These are phyloP conservation scores for Falco rusticolus DNA, from an alignment of 2,797 vertebrate genomes.

Conservation along the genomic window DNA sequence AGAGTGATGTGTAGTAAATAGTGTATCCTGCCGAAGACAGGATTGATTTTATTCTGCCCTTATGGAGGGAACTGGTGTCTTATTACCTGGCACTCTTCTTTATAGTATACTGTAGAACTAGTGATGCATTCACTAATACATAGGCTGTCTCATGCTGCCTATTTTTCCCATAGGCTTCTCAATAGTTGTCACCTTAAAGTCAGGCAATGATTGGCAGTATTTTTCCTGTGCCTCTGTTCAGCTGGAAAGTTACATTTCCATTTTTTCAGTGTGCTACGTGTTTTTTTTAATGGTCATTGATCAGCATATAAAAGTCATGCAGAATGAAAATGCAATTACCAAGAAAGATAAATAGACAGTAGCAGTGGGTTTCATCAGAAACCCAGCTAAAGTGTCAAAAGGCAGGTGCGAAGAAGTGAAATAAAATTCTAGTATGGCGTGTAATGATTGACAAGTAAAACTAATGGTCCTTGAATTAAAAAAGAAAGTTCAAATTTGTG, in stretches of 20 bases:
- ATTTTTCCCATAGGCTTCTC: not conserved
- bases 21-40: not conserved
- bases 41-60: not conserved
- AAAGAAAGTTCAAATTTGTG: not conserved
- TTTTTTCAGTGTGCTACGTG: not conserved
- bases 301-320: not conserved
- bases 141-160: not conserved
- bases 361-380: not conserved
- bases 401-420: not conserved
- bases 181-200: not conserved
- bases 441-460: not conserved
- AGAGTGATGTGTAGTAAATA: not conserved
- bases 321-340: slow-evolving; percentile 24
- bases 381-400: not conserved
- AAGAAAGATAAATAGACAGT: slow-evolving; percentile 5
- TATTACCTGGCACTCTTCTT: not conserved
- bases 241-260: not conserved
- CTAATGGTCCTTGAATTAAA: not conserved
- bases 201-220: not conserved
- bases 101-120: not conserved
- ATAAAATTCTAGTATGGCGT: not conserved
- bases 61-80: not conserved
- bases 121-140: not conserved
- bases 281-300: not conserved
- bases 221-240: not conserved